Evolutionary conservation across 2,888 invertebrate species (phyloP), one percentile per base, ranked within the genome.

Genomic region (Clepsis dumicolana): DNA sequence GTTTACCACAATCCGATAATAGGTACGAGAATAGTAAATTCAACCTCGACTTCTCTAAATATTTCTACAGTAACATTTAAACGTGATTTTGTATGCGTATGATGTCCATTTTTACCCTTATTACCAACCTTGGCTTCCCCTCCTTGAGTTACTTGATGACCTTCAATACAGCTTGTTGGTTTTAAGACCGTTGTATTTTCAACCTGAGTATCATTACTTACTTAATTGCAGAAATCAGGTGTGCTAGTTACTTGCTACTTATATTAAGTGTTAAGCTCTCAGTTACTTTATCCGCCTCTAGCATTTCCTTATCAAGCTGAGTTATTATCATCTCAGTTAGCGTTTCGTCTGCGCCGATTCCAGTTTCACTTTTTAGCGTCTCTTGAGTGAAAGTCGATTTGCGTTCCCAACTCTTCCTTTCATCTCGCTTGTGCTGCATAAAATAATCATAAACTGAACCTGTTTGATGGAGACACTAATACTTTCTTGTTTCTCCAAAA

Each of bases 301-400:
- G n/a, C 56, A 44, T 59, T 44, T 68, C 41, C 63, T 64, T 68
- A 68, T 68, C 64, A 59, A 32, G 21, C 52, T 32, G 18, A 66
- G 50, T 62, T 70, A 41, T 60, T 64, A 81, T 87, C 83, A 87
- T 85, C 83, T 80, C 83, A 75, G 83, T 85, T 81, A 86, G 78
- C 80, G 78, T 79, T 82, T 82, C 73, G 78, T 79, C 79, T 79
- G 80, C 82, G 80, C 77, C 76, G 83, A 84, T 87, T 86, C 82
- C 89, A 88, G 89, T 93, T 93, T 93, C 92, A 91, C 93, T 92
- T 93, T 90, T 92, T 91, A 92, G 90, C 89, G 83, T 87, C 81
- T 85, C 79, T 77, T 80, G 71, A 86, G 93, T 89, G 93, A 93
- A 93, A 93, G 93, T 91, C 77, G 84, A 86, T 86, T 82, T 86